Conservation (phyloP, 37 sponge, comb jelly and placozoan genomes). For the Oscarella lobularis region DNA sequence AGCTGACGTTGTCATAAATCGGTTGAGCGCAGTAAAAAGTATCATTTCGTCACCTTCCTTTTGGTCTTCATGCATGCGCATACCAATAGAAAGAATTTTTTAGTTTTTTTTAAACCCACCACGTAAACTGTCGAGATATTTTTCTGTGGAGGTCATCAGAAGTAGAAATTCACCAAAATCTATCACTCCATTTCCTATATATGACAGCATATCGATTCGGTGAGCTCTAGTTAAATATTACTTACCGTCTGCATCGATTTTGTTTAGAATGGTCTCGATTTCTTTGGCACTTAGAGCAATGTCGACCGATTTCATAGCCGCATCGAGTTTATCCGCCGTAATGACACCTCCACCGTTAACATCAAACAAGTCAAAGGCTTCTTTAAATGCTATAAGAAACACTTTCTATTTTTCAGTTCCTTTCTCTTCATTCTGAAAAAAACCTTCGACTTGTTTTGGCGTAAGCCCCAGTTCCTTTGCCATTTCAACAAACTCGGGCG, state of each 20-base stretch:
- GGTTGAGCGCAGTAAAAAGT: slow-evolving; percentile 10
- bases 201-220: no score
- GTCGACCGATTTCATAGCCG: slow-evolving; percentile 42
- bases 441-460: slow-evolving; percentile 19
- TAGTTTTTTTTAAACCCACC: no score
- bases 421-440: no score
- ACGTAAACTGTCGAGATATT: slow-evolving; percentile 8
- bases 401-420: no score
- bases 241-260: slow-evolving; percentile 38
- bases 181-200: slow-evolving; percentile 33
- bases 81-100: no score
- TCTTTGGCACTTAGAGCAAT: slow-evolving; percentile 25
- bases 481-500: no score
- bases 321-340: slow-evolving; percentile 34
- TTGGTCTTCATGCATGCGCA: no score
- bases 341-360: slow-evolving; percentile 52
- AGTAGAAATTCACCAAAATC: slow-evolving; percentile 42
- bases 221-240: not conserved
- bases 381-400: slow-evolving; percentile 35
- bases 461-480: slow-evolving; percentile 24
- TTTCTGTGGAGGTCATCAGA: slow-evolving; percentile 22
- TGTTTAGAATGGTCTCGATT: slow-evolving; percentile 29
- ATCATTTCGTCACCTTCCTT: no score
- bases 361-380: slow-evolving; percentile 56
- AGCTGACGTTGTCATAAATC: slow-evolving; percentile 9